These are phyloP conservation scores for Chamaetylas fuelleborni DNA, from an alignment of 2,113 vertebrate species.

Conservation along the genomic window DNA sequence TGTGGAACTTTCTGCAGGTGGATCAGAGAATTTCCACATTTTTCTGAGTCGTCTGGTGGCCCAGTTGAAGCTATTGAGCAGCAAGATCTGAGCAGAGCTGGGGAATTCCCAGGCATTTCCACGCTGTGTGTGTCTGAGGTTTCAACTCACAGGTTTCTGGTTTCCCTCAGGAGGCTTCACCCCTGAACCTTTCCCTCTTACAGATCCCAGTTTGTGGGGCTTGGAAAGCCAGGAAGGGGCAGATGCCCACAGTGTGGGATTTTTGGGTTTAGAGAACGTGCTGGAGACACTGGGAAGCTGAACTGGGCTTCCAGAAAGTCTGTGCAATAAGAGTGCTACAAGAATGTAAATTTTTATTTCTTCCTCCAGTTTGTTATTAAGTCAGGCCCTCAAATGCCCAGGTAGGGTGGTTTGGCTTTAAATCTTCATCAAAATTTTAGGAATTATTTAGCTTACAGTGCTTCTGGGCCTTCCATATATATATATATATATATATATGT, in stretches of 20 bases:
- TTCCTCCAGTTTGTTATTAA: neutral
- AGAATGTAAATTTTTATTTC: neutral
- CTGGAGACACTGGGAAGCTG: neutral
- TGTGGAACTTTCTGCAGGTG: neutral
- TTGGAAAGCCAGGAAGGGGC: neutral
- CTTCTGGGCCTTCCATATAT: neutral
- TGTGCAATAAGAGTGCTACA: neutral
- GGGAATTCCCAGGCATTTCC: neutral
- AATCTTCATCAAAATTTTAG: neutral
- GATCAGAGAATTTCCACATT: neutral
- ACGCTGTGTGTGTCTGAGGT: accelerated
- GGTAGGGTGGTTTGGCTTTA: neutral
- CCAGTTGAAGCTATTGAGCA: neutral
- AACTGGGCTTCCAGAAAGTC: neutral
- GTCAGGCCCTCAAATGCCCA: neutral
- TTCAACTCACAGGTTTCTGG: neutral
- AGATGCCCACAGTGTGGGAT: neutral
- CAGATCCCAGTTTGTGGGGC: neutral
- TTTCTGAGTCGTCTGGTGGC: neutral
- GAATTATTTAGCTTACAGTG: neutral
- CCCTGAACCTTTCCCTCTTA: no score
- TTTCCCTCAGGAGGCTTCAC: neutral
- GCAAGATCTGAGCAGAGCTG: neutral
- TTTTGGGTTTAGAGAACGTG: neutral
- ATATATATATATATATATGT: no score